Base-by-base conservation (phyloP, 1,140 invertebrate species). In the Lamellibrachia luymesi region DNA sequence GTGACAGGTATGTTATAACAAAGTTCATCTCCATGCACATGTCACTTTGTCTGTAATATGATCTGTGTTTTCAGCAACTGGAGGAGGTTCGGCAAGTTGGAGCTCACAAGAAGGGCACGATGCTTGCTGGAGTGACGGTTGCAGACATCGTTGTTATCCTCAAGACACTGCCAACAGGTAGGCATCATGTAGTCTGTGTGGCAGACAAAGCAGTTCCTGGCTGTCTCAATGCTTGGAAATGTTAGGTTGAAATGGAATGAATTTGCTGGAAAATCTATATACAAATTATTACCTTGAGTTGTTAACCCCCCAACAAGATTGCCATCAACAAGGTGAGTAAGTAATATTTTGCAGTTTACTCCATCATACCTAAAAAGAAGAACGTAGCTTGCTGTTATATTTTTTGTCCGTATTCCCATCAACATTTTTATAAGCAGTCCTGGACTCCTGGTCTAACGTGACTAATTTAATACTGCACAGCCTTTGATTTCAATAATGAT, bases 81-180 rank as follows among this genome's bases (percentile, higher is more conserved):
- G 98, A 99, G 95, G 98, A 99, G 96, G 98, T 99, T 0, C 97
- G 98, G 22, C 98, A 99, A 97, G 98, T 99, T 91, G 99, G 99
- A 0, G 99, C 99, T 0, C 99, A 99, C 95, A 99, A 99, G 96
- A 99, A 99, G 96, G 99, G 99, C 0, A 99, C 99, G 13, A 99
- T 99, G 98, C 97, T 99, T 94, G 98, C 98, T 7, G 98, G 98
- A 1, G 98, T 99, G 95, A 99, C 99, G 94, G 97, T 99, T 0
- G 99, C 99, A 38, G 99, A 99, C 96, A 98, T 99, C 94, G 99
- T 99, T 5, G 98, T 99, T 13, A 99, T 99, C 94, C 97, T 99
- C n/a, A 99, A 99, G 97, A 99, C 99, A 1, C 96, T 99, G 90
- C 99, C 99, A 2, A 99, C 99, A 22, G 98, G 97, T 97, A 95